Evolutionary conservation across 2,797 vertebrate genomes (phyloP).

Genomic region (Luscinia megarhynchos): DNA sequence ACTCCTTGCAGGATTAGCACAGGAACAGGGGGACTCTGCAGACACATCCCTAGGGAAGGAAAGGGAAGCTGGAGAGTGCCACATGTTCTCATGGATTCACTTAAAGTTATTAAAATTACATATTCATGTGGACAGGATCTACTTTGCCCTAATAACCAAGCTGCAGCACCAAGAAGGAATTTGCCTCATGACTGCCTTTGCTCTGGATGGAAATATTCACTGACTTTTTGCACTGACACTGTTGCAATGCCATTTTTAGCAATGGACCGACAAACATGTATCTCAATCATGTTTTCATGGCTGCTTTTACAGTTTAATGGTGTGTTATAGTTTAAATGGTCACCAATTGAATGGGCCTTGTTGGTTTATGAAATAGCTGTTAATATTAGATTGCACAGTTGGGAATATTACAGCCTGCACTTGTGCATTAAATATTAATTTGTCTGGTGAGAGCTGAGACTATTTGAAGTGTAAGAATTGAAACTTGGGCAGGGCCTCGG

Average conservation of each 20-base stretch:
- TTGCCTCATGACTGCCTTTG: background rate
- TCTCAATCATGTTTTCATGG: conserved; percentile 51
- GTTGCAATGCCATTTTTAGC: background rate
- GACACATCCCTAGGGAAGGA: background rate
- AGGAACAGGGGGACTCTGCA: background rate
- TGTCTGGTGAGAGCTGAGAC: conserved; percentile 66
- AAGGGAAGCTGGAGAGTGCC: background rate
- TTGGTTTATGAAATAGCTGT: conserved; percentile 75
- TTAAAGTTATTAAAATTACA: background rate
- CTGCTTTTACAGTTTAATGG: conserved; percentile 53
- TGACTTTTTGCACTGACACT: background rate
- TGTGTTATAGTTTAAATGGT: conserved; percentile 55
- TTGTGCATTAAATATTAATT: conserved; percentile 74
- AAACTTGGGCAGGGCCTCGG: conserved; percentile 61
- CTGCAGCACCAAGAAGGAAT: background rate
- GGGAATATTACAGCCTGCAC: conserved; percentile 56
- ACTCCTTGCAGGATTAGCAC: background rate
- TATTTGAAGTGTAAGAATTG: conserved; percentile 66
- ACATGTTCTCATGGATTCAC: background rate
- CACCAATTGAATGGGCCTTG: conserved; percentile 67
- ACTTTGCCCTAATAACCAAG: background rate
- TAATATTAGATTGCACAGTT: conserved; percentile 63
- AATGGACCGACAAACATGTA: background rate
- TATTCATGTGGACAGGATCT: background rate
- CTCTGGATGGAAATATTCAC: background rate